Evolutionary conservation across 35 echinoderm and acorn worm species (phyloP), one percentile per base, ranked within the genome.

Genomic region (Apostichopus parvimensis): DNA sequence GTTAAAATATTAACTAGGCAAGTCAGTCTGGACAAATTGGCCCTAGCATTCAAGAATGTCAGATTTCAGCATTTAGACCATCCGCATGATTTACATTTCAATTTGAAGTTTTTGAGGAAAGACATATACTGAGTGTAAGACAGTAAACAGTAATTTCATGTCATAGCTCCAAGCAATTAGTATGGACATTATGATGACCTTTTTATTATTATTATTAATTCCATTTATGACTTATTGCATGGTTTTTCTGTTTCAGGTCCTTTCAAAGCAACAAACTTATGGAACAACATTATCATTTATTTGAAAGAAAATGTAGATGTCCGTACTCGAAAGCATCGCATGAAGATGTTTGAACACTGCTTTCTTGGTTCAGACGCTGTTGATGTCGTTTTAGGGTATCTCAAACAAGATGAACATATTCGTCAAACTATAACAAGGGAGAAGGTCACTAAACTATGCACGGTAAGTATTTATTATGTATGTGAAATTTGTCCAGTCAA

Each of bases 331-430:
- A 94, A 95, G 58, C 95, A 94, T 87, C 92, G 89, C 57, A 94
- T 94, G 91, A 92, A 92, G 77, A 94, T 90, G 17, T 95, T 94
- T 79, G 93, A 99, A 64, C 82, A 88, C 26, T 99, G 97, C 86
- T 99, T 99, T 89, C 56, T 93, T 59, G 97, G 97, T 5, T 80
- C 97, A 57, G 95, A 96, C 89, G 97, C 95, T 57, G 95, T 95
- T 6, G 95, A 99, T 86, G 82, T 96, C 54, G 84, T 99, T 54
- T 82, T 88, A 52, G 83, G 87, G 5, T 96, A 94, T 77, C 77
- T 99, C 66, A 77, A 87, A 77, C 91, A 92, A 6, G 90, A 94
- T 60, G 91, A 83, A 18, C 80, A 81, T 6, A 70, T 94, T 15
- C 87, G 86, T n/a, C 79, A 87, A 57, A 73, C 92, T 22, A 89